Evolutionary conservation across 2,888 invertebrate genomes (phyloP).

Genomic region (Micoletzkya japonica): DNA sequence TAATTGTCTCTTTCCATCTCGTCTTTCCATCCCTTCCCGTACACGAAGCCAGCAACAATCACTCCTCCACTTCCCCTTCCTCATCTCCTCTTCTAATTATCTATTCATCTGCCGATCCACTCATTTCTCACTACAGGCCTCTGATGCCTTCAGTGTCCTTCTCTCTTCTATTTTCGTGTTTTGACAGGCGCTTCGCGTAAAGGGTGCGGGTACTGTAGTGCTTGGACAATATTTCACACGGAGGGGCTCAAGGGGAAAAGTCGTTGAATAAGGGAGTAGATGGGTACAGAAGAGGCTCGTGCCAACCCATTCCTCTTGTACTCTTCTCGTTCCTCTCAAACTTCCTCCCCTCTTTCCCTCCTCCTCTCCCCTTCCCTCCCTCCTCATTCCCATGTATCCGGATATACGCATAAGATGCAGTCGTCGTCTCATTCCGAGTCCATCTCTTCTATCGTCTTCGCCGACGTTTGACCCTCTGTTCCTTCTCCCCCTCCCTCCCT

Average conservation of each 20-base stretch:
- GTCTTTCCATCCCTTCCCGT: not conserved
- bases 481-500: too few species aligned
- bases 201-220: too few species aligned
- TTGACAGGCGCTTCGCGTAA: not conserved
- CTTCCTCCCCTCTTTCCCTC: not conserved
- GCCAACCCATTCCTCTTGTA: not conserved
- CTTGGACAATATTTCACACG: too few species aligned
- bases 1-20: not conserved
- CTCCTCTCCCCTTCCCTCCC: constrained; percentile 14
- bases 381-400: constrained; percentile 21
- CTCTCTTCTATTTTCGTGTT: not conserved
- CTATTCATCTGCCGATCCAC: not conserved
- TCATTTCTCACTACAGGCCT: not conserved
- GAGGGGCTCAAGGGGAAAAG: too few species aligned
- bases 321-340: constrained; percentile 8
- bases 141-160: not conserved
- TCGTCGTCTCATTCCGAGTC: too few species aligned
- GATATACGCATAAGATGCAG: too few species aligned
- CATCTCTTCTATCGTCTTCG: too few species aligned
- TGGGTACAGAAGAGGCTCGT: too few species aligned
- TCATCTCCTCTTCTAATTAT: not conserved
- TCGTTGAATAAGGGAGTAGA: too few species aligned
- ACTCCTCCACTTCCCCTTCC: not conserved
- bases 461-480: too few species aligned
- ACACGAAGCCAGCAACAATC: not conserved